Percentiles rank a stretch among this genome's conserved stretches.
phyloP scores from a whole-genome alignment of 2,797 vertebrate genomes.

The Lateolabrax maculatus region DNA sequence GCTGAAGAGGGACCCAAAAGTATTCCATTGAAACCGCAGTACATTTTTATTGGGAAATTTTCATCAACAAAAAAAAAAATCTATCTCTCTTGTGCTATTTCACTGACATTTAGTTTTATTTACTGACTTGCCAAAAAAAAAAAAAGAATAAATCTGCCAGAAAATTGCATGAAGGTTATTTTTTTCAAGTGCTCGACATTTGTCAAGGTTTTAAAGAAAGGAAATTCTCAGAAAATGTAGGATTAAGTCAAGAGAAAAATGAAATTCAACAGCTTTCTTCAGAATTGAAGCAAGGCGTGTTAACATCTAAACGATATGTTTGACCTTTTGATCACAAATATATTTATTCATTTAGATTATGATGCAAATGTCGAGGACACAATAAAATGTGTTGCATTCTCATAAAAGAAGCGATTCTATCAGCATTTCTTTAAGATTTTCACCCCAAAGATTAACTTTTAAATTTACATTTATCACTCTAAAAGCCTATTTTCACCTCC shows the following conservation, averaged over 20 bases:
- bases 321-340: background rate
- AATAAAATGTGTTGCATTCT: background rate
- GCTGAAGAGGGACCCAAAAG: background rate
- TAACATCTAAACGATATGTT: background rate
- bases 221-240: background rate
- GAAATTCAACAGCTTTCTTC: background rate
- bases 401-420: slow-evolving; percentile 4
- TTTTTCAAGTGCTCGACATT: slow-evolving; percentile 22
- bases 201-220: slow-evolving; percentile 25
- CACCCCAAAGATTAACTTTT: background rate
- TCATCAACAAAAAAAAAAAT: too few relatives aligned
- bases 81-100: background rate
- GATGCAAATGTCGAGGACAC: background rate
- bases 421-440: background rate
- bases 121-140: slow-evolving; percentile 13
- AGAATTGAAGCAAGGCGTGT: background rate
- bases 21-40: slow-evolving; percentile 26
- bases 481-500: slow-evolving; percentile 18
- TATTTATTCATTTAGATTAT: background rate
- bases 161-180: slow-evolving; percentile 20
- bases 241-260: background rate
- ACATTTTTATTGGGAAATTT: slow-evolving; percentile 13
- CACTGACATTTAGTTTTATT: slow-evolving; percentile 20
- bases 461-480: slow-evolving; percentile 19
- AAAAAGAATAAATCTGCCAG: slow-evolving; percentile 32